Conservation (phyloP, 2,888 invertebrate genomes). For the Catocala nupta region DNA sequence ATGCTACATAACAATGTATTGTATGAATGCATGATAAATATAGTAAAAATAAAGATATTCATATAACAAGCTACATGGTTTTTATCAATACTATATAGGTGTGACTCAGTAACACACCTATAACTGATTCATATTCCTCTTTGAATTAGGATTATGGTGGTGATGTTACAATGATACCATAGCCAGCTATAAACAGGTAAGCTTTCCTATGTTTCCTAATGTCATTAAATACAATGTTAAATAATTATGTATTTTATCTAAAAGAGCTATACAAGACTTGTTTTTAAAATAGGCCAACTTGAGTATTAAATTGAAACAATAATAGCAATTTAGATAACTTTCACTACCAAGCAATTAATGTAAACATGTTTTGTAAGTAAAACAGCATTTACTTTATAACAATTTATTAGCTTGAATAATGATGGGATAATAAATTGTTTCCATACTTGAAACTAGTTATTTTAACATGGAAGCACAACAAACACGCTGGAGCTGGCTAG, state of each 20-base stretch:
- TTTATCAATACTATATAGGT: not conserved
- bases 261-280: no score
- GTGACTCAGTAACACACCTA: not conserved
- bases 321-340: constrained; percentile 11
- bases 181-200: no score
- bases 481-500: not conserved
- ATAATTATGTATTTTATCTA: no score
- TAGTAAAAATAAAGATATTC: no score
- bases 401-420: constrained; percentile 36
- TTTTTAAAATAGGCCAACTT: not conserved
- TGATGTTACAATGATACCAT: no score
- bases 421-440: constrained; percentile 25
- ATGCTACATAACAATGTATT: no score
- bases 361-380: constrained; percentile 18
- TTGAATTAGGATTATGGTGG: no score
- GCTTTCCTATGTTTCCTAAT: no score
- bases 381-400: constrained; percentile 28
- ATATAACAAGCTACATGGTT: not conserved
- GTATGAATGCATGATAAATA: no score
- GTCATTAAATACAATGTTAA: no score
- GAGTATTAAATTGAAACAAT: not conserved
- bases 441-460: not conserved
- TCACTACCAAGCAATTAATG: not conserved
- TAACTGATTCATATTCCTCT: no score
- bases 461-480: constrained; percentile 10